phyloP scores from a whole-genome alignment of 1,140 invertebrate genomes.

The Lethocerus indicus region DNA sequence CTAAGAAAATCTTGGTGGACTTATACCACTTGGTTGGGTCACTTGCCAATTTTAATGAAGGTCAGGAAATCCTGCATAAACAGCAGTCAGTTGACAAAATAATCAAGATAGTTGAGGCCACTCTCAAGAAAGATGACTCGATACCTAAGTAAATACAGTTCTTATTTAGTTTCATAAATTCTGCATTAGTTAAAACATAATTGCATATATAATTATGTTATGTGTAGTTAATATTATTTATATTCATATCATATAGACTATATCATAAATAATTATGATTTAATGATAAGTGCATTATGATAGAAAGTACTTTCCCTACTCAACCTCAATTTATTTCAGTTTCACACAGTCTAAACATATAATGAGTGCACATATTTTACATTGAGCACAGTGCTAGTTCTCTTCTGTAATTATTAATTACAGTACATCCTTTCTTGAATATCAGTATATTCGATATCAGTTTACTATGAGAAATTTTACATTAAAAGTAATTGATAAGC shows the following conservation, averaged over 20 bases:
- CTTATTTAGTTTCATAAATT: background rate
- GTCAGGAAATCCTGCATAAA: too few relatives aligned
- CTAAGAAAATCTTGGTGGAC: too few relatives aligned
- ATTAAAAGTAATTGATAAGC: conserved; percentile 3
- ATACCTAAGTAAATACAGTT: conserved; percentile 38
- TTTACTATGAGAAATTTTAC: background rate
- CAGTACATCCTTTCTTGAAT: too few relatives aligned
- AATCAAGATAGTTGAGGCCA: conserved; percentile 42
- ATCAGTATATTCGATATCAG: too few relatives aligned
- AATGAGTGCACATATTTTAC: too few relatives aligned
- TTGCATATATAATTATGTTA: background rate
- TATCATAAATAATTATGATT: conserved; percentile 3
- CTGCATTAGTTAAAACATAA: background rate
- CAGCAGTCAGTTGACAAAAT: conserved; percentile 35
- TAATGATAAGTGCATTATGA: conserved; percentile 1
- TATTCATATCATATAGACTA: background rate
- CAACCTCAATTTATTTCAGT: background rate
- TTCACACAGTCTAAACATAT: too few relatives aligned
- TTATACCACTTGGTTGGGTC: too few relatives aligned
- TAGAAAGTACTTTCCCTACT: background rate
- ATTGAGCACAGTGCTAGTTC: too few relatives aligned
- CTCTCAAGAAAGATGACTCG: conserved; percentile 60
- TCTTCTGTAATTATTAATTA: too few relatives aligned
- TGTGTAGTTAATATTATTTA: background rate
- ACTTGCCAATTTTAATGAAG: too few relatives aligned